Evolutionary conservation across 2,797 vertebrate genomes (phyloP).

Genomic region (Chiloscyllium punctatum): DNA sequence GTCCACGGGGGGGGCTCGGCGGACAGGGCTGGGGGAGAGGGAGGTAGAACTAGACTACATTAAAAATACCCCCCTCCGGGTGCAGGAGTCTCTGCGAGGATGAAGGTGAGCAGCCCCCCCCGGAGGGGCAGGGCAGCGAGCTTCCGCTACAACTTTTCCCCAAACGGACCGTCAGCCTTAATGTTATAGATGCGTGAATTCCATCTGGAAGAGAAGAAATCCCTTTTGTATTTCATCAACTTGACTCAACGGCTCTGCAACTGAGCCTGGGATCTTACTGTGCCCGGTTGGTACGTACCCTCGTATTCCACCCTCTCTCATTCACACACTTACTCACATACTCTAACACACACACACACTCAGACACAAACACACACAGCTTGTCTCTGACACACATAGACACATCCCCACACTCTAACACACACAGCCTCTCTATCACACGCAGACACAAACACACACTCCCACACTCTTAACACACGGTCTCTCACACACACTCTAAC

Average conservation of each 20-base stretch:
- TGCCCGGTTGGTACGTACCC: too few species aligned
- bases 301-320: neutral
- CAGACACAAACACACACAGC: too few species aligned
- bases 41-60: too few species aligned
- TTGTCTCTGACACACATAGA: neutral
- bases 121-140: neutral
- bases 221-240: constrained; percentile 23
- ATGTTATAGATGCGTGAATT: neutral
- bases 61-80: neutral
- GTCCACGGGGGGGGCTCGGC: constrained; percentile 37
- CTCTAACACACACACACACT: neutral
- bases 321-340: neutral
- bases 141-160: neutral
- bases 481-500: neutral
- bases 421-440: too few species aligned
- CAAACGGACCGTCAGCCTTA: neutral
- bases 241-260: neutral
- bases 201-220: neutral
- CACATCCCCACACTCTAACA: too few species aligned
- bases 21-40: too few species aligned
- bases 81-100: neutral
- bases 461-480: too few species aligned
- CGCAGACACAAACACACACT: neutral
- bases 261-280: neutral
- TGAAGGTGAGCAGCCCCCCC: neutral